Conservation (phyloP, 2,113 vertebrate genomes). For the Pelmatolapia mariae region DNA sequence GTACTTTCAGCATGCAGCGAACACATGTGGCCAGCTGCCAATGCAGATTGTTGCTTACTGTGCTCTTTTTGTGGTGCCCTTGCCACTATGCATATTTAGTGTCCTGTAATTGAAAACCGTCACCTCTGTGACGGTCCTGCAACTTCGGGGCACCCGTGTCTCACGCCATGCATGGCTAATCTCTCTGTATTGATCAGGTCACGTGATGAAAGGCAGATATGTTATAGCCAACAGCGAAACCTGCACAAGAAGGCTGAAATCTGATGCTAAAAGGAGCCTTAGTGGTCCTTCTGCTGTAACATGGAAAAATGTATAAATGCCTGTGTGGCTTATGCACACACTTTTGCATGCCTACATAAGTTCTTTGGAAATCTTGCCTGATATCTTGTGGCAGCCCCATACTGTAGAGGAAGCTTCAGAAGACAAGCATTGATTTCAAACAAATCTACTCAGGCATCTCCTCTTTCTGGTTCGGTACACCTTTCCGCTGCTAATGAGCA, state of each 20-base stretch:
- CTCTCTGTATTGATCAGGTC: slow-evolving; percentile 58
- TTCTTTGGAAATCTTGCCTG: slow-evolving; percentile 1
- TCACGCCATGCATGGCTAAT: slow-evolving; percentile 31
- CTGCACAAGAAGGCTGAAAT: background rate
- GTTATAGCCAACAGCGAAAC: slow-evolving; percentile 6
- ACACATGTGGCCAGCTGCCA: slow-evolving; percentile 10
- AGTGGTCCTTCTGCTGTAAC: background rate
- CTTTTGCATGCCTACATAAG: background rate
- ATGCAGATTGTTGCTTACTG: slow-evolving; percentile 15
- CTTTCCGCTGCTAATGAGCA: slow-evolving; percentile 64
- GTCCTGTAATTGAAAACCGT: slow-evolving; percentile 59
- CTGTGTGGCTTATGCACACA: background rate
- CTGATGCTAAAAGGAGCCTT: background rate
- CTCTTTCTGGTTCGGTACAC: slow-evolving; percentile 45
- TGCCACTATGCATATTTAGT: slow-evolving; percentile 34
- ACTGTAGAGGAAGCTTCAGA: slow-evolving; percentile 26
- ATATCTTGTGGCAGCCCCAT: slow-evolving; percentile 28
- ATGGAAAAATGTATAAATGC: background rate
- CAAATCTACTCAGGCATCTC: slow-evolving; percentile 51
- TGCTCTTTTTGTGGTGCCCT: slow-evolving; percentile 41
- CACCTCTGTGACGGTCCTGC: slow-evolving; percentile 8
- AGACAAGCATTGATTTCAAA: slow-evolving; percentile 49
- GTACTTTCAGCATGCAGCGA: slow-evolving; percentile 11
- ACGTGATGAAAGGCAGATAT: slow-evolving; percentile 31
- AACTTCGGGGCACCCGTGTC: slow-evolving; percentile 11